A percentile compares a stretch with the other conserved stretches of the same genome.
phyloP scores from a whole-genome alignment of 2,797 vertebrate genomes.

The Ctenochaetus hawaiiensis region DNA sequence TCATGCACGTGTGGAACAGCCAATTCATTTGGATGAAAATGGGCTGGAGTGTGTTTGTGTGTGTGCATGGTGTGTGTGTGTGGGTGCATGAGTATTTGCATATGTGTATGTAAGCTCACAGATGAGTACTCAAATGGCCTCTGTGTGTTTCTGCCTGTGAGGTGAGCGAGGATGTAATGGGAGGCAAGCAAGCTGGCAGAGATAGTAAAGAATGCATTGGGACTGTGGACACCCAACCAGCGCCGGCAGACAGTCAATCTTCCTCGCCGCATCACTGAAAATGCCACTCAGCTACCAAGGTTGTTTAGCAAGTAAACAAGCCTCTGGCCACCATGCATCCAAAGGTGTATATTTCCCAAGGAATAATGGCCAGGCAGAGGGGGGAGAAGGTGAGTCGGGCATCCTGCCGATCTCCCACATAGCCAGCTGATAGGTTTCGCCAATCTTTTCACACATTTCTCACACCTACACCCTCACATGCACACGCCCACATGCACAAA shows the following conservation, averaged over 20 bases:
- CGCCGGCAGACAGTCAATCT: conserved; percentile 76
- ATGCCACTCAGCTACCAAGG: conserved; percentile 72
- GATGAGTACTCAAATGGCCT: conserved; percentile 70
- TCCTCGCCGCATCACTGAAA: conserved; percentile 71
- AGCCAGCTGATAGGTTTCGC: conserved; percentile 64
- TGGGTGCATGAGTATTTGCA: conserved; percentile 51
- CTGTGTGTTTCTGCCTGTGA: conserved; percentile 57
- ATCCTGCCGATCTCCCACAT: conserved; percentile 61
- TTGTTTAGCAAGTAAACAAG: conserved; percentile 83
- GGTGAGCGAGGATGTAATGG: conserved; percentile 66
- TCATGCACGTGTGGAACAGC: conserved; percentile 63
- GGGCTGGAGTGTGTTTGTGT: conserved; percentile 43
- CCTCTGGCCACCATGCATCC: conserved; percentile 69
- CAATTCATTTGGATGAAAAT: conserved; percentile 75
- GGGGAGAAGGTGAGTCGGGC: conserved; percentile 69
- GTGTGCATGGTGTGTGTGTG: conserved; percentile 41
- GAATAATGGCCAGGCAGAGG: conserved; percentile 69
- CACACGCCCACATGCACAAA: conserved; percentile 41
- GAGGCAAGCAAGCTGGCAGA: conserved; percentile 64
- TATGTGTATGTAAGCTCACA: conserved; percentile 65
- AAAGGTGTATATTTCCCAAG: conserved; percentile 71
- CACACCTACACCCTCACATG: conserved; percentile 48
- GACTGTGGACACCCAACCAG: conserved; percentile 66
- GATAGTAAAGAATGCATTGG: conserved; percentile 69
- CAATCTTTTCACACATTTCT: conserved; percentile 58